phyloP scores from a whole-genome alignment of 1,140 invertebrate genomes.

The Drosophila arizonae region DNA sequence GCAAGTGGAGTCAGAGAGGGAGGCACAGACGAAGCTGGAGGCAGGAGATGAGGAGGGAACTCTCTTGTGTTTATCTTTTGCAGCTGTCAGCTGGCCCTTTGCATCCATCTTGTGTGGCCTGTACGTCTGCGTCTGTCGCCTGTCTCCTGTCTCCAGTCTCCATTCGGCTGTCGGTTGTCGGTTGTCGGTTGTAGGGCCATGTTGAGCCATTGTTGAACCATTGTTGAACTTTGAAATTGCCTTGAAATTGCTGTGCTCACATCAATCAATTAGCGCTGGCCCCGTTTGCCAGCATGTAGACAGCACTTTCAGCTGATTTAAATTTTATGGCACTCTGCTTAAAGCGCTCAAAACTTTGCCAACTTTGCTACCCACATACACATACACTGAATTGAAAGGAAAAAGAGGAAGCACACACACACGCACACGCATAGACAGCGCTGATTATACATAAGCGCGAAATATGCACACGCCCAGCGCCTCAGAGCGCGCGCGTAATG shows the following conservation, averaged over 20 bases:
- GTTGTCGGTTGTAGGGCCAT: constrained; percentile 8
- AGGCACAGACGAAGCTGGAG: neutral
- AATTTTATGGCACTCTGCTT: constrained; percentile 47
- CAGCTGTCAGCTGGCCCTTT: constrained; percentile 56
- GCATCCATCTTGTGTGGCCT: constrained; percentile 55
- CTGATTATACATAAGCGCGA: constrained; percentile 72
- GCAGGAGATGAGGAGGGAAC: neutral
- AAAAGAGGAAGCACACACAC: constrained; percentile 37
- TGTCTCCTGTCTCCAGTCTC: constrained; percentile 14
- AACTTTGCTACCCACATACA: constrained; percentile 12
- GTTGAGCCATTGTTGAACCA: constrained; percentile 37
- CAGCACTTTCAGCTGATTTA: constrained; percentile 44
- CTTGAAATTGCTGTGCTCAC: constrained; percentile 76
- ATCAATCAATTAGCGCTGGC: constrained; percentile 73
- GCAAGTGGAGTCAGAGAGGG: neutral
- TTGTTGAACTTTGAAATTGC: constrained; percentile 79
- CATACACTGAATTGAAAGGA: constrained; percentile 36
- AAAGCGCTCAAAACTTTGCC: constrained; percentile 31
- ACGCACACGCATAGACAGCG: constrained; percentile 21
- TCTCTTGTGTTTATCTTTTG: constrained; percentile 69
- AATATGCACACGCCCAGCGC: constrained; percentile 42
- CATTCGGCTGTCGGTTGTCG: constrained; percentile 4
- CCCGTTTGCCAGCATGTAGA: constrained; percentile 41
- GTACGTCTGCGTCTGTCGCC: constrained; percentile 23
- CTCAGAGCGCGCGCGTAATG: constrained; percentile 68